These are phyloP conservation scores for Mayetiola destructor DNA, from an alignment of 2,888 invertebrate species.

Conservation along the genomic window DNA sequence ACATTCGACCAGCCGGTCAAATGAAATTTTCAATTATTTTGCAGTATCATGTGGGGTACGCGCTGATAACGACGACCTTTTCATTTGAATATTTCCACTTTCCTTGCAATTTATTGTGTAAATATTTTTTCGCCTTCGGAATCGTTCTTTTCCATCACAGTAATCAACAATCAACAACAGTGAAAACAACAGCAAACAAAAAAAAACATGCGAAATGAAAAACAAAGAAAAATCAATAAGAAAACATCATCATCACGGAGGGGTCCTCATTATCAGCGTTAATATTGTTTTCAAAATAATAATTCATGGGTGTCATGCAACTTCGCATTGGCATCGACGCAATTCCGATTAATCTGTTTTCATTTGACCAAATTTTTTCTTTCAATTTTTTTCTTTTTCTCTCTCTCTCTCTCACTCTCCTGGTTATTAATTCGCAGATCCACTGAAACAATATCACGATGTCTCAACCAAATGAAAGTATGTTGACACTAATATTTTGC, in stretches of 20 bases:
- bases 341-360: not conserved
- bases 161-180: not conserved
- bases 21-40: not conserved
- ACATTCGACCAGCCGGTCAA: not conserved
- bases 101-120: not conserved
- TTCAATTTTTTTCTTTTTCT: not conserved
- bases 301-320: not conserved
- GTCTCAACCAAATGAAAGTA: constrained; percentile 1
- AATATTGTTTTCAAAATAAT: not conserved
- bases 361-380: not conserved
- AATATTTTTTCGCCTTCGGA: not conserved
- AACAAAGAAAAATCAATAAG: no score
- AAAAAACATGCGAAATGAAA: no score
- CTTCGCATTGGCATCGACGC: not conserved
- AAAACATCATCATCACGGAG: no score
- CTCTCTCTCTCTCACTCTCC: not conserved
- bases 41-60: not conserved
- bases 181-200: not conserved
- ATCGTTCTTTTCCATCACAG: not conserved
- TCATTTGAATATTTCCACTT: not conserved
- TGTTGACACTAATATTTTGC: no score
- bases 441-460: not conserved
- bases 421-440: not conserved
- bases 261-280: constrained; percentile 4
- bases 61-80: constrained; percentile 1